Conservation (phyloP, 2,888 invertebrate genomes). For the Megastigmus dorsalis region DNA sequence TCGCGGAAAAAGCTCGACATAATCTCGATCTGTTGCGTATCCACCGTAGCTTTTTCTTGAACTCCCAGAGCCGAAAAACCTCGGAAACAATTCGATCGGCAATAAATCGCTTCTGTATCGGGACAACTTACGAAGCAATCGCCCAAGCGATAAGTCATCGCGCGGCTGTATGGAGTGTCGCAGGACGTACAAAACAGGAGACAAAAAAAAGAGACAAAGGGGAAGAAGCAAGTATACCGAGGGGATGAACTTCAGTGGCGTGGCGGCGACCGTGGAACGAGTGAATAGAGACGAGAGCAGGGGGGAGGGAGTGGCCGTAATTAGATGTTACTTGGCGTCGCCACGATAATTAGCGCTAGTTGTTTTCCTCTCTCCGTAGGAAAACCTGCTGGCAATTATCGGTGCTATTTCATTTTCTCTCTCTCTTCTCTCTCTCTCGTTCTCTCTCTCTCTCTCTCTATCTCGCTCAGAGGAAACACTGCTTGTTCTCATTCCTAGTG, state of each 20-base stretch:
- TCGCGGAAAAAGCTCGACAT: no score
- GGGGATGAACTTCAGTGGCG: background rate
- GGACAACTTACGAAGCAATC: constrained; percentile 32
- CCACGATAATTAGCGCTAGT: constrained; percentile 63
- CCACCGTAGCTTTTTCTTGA: no score
- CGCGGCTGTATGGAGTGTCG: background rate
- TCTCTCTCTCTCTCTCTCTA: background rate
- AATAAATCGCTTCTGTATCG: constrained; percentile 12
- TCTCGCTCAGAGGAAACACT: no score
- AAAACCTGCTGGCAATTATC: constrained; percentile 59
- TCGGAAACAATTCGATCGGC: constrained; percentile 15
- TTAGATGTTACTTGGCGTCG: constrained; percentile 47
- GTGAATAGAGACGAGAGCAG: background rate
- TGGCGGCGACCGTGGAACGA: background rate
- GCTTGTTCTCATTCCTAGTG: no score
- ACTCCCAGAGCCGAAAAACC: background rate
- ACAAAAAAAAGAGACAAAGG: background rate
- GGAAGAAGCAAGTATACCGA: background rate
- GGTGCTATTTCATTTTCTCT: constrained; percentile 39
- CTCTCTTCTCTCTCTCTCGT: background rate
- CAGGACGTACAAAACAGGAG: background rate
- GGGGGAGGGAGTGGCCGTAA: constrained; percentile 5
- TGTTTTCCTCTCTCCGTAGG: constrained; percentile 57
- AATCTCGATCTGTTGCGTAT: no score
- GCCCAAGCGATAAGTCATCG: constrained; percentile 29